phyloP scores from a whole-genome alignment of 64 coral and sea anemone species.

The Astreopora myriophthalma region DNA sequence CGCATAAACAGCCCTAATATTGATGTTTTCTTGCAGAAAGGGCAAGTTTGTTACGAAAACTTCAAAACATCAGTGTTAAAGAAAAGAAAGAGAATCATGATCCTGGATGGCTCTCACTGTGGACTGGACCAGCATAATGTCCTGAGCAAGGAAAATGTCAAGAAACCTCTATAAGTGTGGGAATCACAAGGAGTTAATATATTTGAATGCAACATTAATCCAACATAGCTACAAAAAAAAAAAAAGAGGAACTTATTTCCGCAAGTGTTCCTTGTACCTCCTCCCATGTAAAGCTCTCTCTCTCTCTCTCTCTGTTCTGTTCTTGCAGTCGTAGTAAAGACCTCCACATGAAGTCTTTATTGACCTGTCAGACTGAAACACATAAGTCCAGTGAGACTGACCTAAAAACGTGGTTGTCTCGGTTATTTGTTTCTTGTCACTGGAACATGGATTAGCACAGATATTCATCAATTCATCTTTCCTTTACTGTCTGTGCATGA shows the following conservation, averaged over 20 bases:
- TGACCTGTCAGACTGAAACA: too few species aligned
- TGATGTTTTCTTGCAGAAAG: slow-evolving; percentile 62
- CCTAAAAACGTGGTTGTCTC: too few species aligned
- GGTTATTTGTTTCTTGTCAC: too few species aligned
- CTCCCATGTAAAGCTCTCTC: too few species aligned
- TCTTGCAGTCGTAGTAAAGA: too few species aligned
- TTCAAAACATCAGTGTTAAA: slow-evolving; percentile 68
- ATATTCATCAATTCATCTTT: too few species aligned
- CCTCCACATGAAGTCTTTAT: too few species aligned
- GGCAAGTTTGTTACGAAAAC: slow-evolving; percentile 64
- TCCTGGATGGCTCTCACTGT: slow-evolving; percentile 73
- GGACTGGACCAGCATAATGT: slow-evolving; percentile 68
- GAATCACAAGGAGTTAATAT: not conserved
- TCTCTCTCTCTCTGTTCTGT: too few species aligned
- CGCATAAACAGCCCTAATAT: not conserved
- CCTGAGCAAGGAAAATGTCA: not conserved
- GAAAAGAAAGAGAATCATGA: slow-evolving; percentile 57
- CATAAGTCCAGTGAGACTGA: too few species aligned
- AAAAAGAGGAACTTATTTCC: not conserved
- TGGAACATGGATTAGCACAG: too few species aligned
- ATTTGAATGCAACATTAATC: not conserved
- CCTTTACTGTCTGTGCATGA: too few species aligned
- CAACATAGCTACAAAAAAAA: not conserved
- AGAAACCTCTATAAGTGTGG: not conserved
- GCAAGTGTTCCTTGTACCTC: too few species aligned